These are phyloP conservation scores for Micronisus gabar DNA, from an alignment of 2,113 vertebrate genomes.

Conservation along the genomic window DNA sequence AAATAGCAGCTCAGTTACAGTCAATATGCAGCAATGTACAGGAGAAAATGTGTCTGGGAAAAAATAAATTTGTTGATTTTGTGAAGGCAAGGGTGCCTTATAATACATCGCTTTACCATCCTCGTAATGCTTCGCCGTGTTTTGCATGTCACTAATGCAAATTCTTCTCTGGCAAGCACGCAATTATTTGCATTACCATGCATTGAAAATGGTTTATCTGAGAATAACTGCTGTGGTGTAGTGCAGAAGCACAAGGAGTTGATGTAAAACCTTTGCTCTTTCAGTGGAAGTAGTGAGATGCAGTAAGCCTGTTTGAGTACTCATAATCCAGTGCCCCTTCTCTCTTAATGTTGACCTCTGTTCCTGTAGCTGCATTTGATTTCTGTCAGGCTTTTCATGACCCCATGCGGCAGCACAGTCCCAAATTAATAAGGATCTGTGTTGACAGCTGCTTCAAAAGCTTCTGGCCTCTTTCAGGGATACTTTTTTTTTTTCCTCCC, in stretches of 20 bases:
- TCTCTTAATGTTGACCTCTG: not conserved
- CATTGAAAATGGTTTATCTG: not conserved
- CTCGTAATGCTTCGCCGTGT: fast-evolving
- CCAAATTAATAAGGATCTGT: conserved; percentile 36
- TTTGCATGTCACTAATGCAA: not conserved
- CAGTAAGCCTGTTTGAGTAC: not conserved
- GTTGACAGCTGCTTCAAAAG: conserved; percentile 7
- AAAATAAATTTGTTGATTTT: not conserved
- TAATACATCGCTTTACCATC: not conserved
- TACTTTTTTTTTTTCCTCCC: too few relatives aligned
- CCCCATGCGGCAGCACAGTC: not conserved
- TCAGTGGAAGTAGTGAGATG: not conserved
- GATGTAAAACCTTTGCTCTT: not conserved
- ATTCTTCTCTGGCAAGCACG: not conserved
- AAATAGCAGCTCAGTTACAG: not conserved
- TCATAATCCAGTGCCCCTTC: not conserved
- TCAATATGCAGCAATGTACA: not conserved
- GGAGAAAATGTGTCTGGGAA: not conserved
- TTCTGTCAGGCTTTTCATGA: not conserved
- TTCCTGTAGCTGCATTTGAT: conserved; percentile 5
- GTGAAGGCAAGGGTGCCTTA: not conserved
- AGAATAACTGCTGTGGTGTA: not conserved
- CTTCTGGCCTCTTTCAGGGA: not conserved
- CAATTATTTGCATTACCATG: not conserved
- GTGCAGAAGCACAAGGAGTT: not conserved